Conservation (phyloP, 2,888 invertebrate genomes). For the Tinea semifulvella region DNA sequence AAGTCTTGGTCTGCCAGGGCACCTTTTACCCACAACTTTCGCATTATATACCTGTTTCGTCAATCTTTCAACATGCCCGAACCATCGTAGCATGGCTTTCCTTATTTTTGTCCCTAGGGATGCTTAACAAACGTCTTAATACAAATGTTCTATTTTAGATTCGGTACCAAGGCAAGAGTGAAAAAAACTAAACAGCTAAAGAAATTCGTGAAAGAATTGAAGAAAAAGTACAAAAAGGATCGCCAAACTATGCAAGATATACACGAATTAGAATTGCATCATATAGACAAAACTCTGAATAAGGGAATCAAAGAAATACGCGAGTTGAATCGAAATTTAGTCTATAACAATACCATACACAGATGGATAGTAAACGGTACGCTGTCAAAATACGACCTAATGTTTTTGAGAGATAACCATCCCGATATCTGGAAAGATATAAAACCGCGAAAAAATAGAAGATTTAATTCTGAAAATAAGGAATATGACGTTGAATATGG, state of each 20-base stretch:
- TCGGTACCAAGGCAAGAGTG: constrained; percentile 32
- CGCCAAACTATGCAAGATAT: constrained; percentile 37
- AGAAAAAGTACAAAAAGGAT: constrained; percentile 40
- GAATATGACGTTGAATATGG: constrained; percentile 49
- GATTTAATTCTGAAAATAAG: constrained; percentile 32
- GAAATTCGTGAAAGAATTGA: constrained; percentile 39
- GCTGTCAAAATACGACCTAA: constrained; percentile 27
- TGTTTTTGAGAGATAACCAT: constrained; percentile 34
- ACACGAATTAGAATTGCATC: constrained; percentile 34
- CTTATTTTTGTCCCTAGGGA: no score
- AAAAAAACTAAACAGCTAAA: constrained; percentile 44
- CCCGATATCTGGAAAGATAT: constrained; percentile 25
- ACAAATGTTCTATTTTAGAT: background rate
- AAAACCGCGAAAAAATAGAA: constrained; percentile 5
- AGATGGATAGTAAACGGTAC: constrained; percentile 39
- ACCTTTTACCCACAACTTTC: no score
- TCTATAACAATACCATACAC: constrained; percentile 38
- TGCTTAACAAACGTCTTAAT: no score
- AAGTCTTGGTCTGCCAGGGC: no score
- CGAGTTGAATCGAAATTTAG: constrained; percentile 32
- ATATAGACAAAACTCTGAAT: constrained; percentile 32
- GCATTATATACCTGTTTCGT: no score
- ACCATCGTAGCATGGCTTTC: no score
- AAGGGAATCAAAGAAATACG: constrained; percentile 31
- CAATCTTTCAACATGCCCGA: no score